Base-by-base conservation (phyloP, 2,888 invertebrate genomes). In the Lepidonotus clava region DNA sequence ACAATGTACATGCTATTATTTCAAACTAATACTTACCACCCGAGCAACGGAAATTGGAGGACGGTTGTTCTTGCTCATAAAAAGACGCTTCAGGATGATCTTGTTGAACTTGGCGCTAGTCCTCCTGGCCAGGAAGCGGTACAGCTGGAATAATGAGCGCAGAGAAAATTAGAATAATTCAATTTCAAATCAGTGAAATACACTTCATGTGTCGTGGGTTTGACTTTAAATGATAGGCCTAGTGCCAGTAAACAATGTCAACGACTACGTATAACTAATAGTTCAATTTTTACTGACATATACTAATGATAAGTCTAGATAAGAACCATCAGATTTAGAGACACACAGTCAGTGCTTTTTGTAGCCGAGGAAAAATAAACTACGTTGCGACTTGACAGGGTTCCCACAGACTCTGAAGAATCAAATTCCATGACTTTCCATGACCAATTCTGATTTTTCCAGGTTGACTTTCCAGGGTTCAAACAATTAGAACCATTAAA, bases 91-190 rank as follows among this genome's bases (percentile, higher is more conserved):
- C 94, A 99, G 95, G 86, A 99, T 96, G 91, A 99, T 98, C 95
- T 96, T 96, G 95, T 99, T 99, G 95, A 99, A 99, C 95, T 99
- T 99, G 92, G 98, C 96, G 94, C 96, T 96, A 76, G 99, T 99
- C 95, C 99, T 97, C 92, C 99, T 97, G 87, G 99, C 98, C 95
- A 99, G 96, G 95, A 97, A 99, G 92, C 98, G 96, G 96, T 99
- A 99, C 89, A 99, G 95, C 99, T 94, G 91, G 34, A 91, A 85
- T 8, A 66, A 8, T 8, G n/a, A 66, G 14, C 6, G 32, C 24
- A 66, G 32, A 24, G n/a, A 21, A 8, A 66, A 8, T n/a, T 66
- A 8, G 24, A n/a, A 8, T 14, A 66, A 28, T 14, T 8, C 14
- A 46, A 46, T 46, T 8, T 46, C 8, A 8, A 46, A 11, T 46